Percentiles rank a stretch among this genome's conserved stretches.
Evolutionary conservation across 1,140 invertebrate genomes (phyloP).

Genomic region (Caenorhabditis elegans): DNA sequence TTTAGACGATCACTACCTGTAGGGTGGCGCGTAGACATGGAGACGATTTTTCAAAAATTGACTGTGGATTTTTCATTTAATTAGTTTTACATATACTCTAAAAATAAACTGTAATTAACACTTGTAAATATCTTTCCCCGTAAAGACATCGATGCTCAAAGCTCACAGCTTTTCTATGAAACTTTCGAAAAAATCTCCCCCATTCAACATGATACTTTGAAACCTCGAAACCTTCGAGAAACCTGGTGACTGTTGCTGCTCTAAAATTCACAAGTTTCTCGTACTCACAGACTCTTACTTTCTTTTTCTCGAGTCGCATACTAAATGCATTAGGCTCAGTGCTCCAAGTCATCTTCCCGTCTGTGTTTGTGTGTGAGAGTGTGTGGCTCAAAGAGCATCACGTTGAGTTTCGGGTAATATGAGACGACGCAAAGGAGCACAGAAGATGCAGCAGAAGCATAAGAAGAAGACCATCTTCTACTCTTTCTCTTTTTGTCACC

Average conservation of each 20-base stretch:
- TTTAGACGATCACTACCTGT: too few relatives aligned
- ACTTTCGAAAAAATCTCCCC: too few relatives aligned
- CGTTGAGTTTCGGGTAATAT: constrained; percentile 30
- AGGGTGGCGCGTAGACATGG: too few relatives aligned
- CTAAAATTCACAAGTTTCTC: constrained; percentile 14
- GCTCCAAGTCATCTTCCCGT: constrained; percentile 10
- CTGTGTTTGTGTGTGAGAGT: neutral
- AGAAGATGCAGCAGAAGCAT: neutral
- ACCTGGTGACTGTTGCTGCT: neutral
- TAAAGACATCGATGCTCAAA: too few relatives aligned
- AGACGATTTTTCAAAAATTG: too few relatives aligned
- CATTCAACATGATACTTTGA: too few relatives aligned
- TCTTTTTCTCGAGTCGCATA: neutral
- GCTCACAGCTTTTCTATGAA: too few relatives aligned
- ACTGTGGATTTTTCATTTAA: too few relatives aligned
- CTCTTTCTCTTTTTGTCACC: neutral
- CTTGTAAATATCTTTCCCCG: too few relatives aligned
- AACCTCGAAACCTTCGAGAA: neutral
- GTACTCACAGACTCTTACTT: neutral
- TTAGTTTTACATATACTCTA: too few relatives aligned
- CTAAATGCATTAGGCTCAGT: constrained; percentile 23
- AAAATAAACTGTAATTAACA: too few relatives aligned
- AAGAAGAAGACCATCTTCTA: neutral
- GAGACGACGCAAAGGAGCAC: constrained; percentile 22
- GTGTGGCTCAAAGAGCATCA: constrained; percentile 22